Conservation (phyloP, 1,140 invertebrate genomes). For the Hesperophylax magnus region DNA sequence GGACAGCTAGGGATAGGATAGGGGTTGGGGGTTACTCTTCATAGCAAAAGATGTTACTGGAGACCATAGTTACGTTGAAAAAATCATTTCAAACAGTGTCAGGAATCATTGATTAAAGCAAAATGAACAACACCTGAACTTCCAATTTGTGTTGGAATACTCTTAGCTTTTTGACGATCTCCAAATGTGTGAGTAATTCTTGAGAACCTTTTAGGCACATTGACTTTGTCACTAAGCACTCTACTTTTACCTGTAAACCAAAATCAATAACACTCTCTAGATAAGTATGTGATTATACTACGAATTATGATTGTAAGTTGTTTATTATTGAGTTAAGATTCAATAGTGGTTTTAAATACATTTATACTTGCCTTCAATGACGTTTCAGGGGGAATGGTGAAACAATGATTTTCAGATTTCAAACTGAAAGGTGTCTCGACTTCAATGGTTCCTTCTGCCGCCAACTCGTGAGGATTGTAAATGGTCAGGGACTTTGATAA, state of each 20-base stretch:
- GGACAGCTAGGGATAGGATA: too few species aligned
- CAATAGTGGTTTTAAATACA: background rate
- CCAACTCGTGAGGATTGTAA: conserved; percentile 17
- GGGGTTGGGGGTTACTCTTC: too few species aligned
- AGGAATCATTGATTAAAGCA: too few species aligned
- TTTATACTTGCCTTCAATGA: background rate
- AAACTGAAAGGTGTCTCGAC: background rate
- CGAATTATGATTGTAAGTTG: too few species aligned
- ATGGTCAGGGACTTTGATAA: conserved; percentile 17
- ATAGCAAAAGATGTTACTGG: too few species aligned
- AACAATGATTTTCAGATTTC: background rate
- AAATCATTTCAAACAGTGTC: background rate
- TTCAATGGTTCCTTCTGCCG: background rate
- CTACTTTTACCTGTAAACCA: conserved; percentile 19
- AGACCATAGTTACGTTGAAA: too few species aligned
- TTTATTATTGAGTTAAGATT: too few species aligned
- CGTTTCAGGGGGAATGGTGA: conserved; percentile 1
- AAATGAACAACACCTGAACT: background rate
- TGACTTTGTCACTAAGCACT: conserved; percentile 2
- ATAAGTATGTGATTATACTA: too few species aligned
- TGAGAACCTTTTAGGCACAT: conserved; percentile 20
- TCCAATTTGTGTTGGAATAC: background rate
- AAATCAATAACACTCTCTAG: background rate
- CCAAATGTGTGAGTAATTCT: background rate
- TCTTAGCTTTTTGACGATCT: background rate